Conservation (phyloP, 2,113 vertebrate species). For the Coregonus clupeaformis region DNA sequence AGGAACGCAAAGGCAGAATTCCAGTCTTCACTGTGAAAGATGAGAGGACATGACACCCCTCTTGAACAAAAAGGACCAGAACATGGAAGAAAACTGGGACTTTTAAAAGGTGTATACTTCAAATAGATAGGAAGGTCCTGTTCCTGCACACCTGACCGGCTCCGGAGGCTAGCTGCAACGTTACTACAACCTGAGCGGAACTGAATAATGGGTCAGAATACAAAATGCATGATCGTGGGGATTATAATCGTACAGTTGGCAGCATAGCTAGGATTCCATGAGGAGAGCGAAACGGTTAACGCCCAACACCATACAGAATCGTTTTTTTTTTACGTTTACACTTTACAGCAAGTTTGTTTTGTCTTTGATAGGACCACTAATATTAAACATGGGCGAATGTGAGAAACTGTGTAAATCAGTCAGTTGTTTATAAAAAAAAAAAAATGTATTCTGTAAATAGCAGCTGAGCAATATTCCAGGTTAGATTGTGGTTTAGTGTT, state of each 20-base stretch:
- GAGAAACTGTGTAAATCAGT: constrained; percentile 62
- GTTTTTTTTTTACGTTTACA: constrained; percentile 62
- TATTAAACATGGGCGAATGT: constrained; percentile 50
- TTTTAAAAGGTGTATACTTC: constrained; percentile 60
- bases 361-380: constrained; percentile 74
- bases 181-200: constrained; percentile 44
- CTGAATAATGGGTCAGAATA: constrained; percentile 47
- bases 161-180: constrained; percentile 48
- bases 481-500: constrained; percentile 65
- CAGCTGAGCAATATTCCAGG: constrained; percentile 70
- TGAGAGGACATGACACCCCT: constrained; percentile 43
- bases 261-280: constrained; percentile 54
- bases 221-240: constrained; percentile 58
- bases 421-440: too few relatives aligned
- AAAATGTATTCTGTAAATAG: constrained; percentile 76
- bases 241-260: constrained; percentile 46
- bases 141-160: constrained; percentile 25
- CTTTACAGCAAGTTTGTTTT: constrained; percentile 54
- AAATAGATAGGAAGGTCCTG: constrained; percentile 54
- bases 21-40: constrained; percentile 66
- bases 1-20: constrained; percentile 24
- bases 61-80: constrained; percentile 56
- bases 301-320: constrained; percentile 37
- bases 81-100: constrained; percentile 42
- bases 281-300: constrained; percentile 22